phyloP scores from a whole-genome alignment of 2,113 vertebrate genomes.

The Tachysurus vachellii region DNA sequence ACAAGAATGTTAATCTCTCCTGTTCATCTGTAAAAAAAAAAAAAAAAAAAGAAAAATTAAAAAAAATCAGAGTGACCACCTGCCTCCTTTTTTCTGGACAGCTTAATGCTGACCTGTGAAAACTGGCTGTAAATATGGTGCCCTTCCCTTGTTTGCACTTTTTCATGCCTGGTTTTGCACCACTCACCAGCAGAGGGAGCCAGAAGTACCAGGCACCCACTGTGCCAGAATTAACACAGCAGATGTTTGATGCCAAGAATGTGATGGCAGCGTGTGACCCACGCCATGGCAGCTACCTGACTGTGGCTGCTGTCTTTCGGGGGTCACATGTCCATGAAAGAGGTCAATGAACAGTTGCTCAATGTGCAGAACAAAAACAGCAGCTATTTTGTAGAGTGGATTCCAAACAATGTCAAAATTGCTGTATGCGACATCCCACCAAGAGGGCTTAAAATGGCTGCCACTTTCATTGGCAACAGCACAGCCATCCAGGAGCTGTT shows the following conservation, averaged over 20 bases:
- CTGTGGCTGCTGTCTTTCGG: constrained; percentile 77
- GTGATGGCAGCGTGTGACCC: constrained; percentile 84
- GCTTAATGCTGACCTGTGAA: constrained; percentile 80
- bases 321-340: constrained; percentile 83
- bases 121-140: constrained; percentile 82
- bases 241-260: constrained; percentile 84
- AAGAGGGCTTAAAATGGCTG: constrained; percentile 79
- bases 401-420: constrained; percentile 80
- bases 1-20: no score
- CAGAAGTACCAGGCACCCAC: constrained; percentile 81
- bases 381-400: constrained; percentile 83
- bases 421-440: constrained; percentile 79
- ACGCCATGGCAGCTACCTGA: constrained; percentile 78
- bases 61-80: constrained; percentile 74
- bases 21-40: no score
- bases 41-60: no score
- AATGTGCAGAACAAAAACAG: constrained; percentile 83
- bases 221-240: constrained; percentile 80
- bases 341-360: constrained; percentile 81
- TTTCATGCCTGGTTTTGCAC: constrained; percentile 81
- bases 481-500: constrained; percentile 83
- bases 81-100: constrained; percentile 81
- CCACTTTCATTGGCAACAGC: constrained; percentile 81
- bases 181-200: constrained; percentile 79
- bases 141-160: constrained; percentile 82